Base-by-base conservation (phyloP, 2,888 invertebrate genomes). In the Drosophila kuntzei region DNA sequence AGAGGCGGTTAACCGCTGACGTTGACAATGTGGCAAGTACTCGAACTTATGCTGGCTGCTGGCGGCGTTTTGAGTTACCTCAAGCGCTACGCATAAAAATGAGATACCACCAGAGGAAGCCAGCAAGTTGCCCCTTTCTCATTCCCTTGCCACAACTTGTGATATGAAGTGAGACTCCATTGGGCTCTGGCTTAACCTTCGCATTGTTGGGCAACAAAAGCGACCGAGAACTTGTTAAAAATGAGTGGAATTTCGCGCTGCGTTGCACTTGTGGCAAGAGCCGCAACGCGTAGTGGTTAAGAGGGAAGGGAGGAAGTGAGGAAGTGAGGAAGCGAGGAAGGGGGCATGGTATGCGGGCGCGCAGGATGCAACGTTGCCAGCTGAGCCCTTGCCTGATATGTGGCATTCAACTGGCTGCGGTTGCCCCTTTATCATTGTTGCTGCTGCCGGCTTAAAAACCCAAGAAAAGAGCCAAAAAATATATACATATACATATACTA, bases 241-340 rank as follows among this genome's bases (percentile, higher is more conserved):
- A 88, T 88, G 88, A 88, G 76, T 79, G 90, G 90, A 88, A 90
- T 90, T 88, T 88, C 87, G 87, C 88, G 88, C 89, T 88, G 90
- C 88, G 66, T 81, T 88, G 90, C 88, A 86, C 88, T 81, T 65
- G 67, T 64, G 64, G 67, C 66, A 54, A 55, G 60, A 51, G 27
- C 27, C 27, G 27, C 27, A 27, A 27, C 27, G 8, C 27, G 27
- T 2, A 8, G 11, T 39, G 61, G n/a, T 11, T n/a, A 8, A 37
- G 27, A n/a, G 34, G 7, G 25, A 4, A 12, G 20, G 14, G 43
- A 25, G 9, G 7, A n/a, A n/a, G n/a, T n/a, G n/a, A n/a, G n/a
- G n/a, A n/a, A n/a, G n/a, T n/a, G n/a, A n/a, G n/a, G n/a, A n/a
- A n/a, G n/a, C n/a, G 37, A 25, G 25, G 55, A 25, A 20, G 46